Percentiles rank a stretch among this genome's conserved stretches.
phyloP scores from a whole-genome alignment of 2,888 invertebrate species.

The Caradrina clavipalpis region DNA sequence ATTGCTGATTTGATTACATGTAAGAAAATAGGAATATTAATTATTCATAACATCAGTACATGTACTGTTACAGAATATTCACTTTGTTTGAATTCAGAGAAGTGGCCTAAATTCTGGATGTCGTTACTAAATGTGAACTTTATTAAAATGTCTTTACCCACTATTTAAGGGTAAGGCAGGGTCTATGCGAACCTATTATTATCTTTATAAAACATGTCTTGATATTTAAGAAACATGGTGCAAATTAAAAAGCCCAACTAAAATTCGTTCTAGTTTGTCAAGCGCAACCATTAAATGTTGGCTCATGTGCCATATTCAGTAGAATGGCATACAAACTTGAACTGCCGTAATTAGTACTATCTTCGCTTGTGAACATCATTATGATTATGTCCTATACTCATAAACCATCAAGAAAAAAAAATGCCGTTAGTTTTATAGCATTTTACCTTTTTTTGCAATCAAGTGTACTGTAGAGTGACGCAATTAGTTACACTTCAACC shows the following conservation, averaged over 20 bases:
- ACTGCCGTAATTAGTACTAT: constrained; percentile 32
- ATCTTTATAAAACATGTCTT: neutral
- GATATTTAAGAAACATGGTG: neutral
- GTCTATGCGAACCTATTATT: neutral
- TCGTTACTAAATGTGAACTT: too few relatives aligned
- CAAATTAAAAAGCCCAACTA: constrained; percentile 11
- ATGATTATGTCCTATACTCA: constrained; percentile 49
- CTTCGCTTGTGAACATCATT: constrained; percentile 36
- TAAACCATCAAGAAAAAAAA: constrained; percentile 50
- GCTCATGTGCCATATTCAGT: constrained; percentile 38
- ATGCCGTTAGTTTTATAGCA: constrained; percentile 54
- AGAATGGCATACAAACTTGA: constrained; percentile 33
- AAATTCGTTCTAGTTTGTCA: constrained; percentile 52
- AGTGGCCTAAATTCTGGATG: too few relatives aligned
- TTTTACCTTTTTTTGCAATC: constrained; percentile 55
- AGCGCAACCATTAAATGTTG: constrained; percentile 33
- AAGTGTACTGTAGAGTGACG: constrained; percentile 58
- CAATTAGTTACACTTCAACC: constrained; percentile 66
- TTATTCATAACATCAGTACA: neutral
- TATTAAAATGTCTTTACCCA: too few relatives aligned
- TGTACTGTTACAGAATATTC: neutral
- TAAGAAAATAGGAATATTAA: neutral
- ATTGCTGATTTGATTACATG: neutral
- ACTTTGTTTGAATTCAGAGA: neutral
- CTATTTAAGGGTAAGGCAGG: too few relatives aligned